Evolutionary conservation across 2,797 vertebrate species (phyloP).

Genomic region (Gallinago nigripennis): DNA sequence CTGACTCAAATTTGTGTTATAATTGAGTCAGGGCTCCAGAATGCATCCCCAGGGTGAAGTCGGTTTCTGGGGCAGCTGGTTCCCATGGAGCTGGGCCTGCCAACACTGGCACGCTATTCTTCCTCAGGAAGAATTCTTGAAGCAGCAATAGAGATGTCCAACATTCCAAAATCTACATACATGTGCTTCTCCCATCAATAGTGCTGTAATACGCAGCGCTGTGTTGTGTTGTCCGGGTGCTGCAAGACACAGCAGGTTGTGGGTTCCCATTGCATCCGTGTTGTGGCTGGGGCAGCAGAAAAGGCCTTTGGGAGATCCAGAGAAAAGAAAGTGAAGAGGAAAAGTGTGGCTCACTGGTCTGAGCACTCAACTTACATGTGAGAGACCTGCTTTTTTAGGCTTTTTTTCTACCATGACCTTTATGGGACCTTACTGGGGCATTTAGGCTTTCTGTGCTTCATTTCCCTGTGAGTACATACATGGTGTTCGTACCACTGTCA

Average conservation of each 20-base stretch:
- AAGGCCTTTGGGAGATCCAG: neutral
- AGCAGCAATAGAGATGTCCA: neutral
- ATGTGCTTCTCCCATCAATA: neutral
- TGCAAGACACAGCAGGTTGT: neutral
- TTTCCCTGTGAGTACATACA: accelerated
- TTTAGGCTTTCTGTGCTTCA: neutral
- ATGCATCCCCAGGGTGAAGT: neutral
- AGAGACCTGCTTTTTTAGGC: neutral
- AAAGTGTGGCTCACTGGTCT: neutral
- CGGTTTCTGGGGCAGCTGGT: neutral
- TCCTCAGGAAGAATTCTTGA: neutral
- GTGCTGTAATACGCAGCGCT: neutral
- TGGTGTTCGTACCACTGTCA: neutral
- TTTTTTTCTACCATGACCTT: neutral
- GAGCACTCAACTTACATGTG: neutral
- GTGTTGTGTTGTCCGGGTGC: neutral
- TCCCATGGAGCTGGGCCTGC: neutral
- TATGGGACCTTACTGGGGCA: neutral
- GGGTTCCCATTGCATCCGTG: neutral
- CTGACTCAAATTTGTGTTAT: neutral
- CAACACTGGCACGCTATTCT: accelerated
- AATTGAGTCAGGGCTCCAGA: conserved; percentile 25
- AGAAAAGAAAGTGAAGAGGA: neutral
- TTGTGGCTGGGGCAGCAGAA: neutral
- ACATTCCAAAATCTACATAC: neutral